Base-by-base conservation (phyloP, 2,888 invertebrate species). In the Eudasyphora cyanicolor region DNA sequence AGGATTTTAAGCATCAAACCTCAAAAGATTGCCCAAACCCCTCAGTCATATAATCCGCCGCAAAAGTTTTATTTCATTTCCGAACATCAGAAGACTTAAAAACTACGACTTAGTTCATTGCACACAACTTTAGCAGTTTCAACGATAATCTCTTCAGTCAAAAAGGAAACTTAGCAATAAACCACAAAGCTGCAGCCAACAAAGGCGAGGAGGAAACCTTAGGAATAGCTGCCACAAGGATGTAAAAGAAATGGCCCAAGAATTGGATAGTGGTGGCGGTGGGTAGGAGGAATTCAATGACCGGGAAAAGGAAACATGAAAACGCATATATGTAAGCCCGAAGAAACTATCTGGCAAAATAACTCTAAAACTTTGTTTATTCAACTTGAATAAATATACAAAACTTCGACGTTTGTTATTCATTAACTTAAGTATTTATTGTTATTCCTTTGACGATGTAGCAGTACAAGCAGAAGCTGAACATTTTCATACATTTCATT, bases 391-490 rank as follows among this genome's bases (percentile, higher is more conserved):
- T n/a, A 35, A 57, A 75, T 75, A 70, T 17, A 35, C 49, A 14
- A 60, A 76, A 73, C 75, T 76, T 51, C 29, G 70, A 70, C 71
- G 57, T n/a, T n/a, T n/a, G n/a, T 76, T 74, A 70, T 83, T 77
- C 74, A 83, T 79, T 83, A 83, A 79, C 69, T 83, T 71, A 77
- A 79, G 74, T 64, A 77, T 69, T 79, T 83, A 54, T 77, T 76
- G 67, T 83, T 77, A 76, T 70, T 76, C 35, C n/a, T 67, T 76
- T 74, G 57, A 76, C 67, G n/a, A n/a, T n/a, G 76, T 60, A 54
- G 21, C n/a, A 51, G 2, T 17, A 19, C 42, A 35, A 51, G 51
- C 21, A 54, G 17, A 17, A 45, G 21, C 69, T 32, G 12, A 64
- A 38, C 27, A 57, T 57, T 57, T 21, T 45, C 45, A 12, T 45